These are phyloP conservation scores for Azorinus chamasolen DNA, from an alignment of 2,888 invertebrate genomes.

Conservation along the genomic window DNA sequence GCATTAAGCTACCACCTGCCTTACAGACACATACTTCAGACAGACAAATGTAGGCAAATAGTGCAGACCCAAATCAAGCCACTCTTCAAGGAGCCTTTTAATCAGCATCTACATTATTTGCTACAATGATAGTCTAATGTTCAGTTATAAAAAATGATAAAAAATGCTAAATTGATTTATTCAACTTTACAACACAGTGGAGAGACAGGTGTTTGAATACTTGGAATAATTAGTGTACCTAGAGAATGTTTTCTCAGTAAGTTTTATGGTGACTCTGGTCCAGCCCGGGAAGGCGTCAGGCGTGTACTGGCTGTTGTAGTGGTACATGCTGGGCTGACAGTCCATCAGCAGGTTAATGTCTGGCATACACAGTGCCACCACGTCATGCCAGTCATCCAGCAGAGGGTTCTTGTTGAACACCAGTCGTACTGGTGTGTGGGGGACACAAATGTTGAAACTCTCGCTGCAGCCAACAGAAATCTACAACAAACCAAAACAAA, in stretches of 20 bases:
- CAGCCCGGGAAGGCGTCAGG: constrained; percentile 82
- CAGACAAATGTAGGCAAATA: too few species aligned
- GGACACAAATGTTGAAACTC: constrained; percentile 75
- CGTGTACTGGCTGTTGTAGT: constrained; percentile 81
- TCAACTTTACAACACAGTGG: too few species aligned
- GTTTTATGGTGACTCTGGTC: constrained; percentile 84
- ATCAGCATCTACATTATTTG: too few species aligned
- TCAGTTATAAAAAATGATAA: too few species aligned
- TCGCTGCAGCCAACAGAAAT: constrained; percentile 85
- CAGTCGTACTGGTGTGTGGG: constrained; percentile 79
- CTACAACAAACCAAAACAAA: constrained; percentile 67
- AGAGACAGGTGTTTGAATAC: too few species aligned
- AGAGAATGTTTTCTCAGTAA: constrained; percentile 85
- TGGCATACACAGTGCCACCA: constrained; percentile 84
- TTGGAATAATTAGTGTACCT: too few species aligned
- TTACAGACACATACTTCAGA: too few species aligned
- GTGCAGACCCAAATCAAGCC: too few species aligned
- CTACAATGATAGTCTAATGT: too few species aligned
- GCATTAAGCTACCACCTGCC: too few species aligned
- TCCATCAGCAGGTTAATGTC: constrained; percentile 80
- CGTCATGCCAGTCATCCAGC: constrained; percentile 83
- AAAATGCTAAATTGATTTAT: too few species aligned
- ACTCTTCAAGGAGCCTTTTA: too few species aligned
- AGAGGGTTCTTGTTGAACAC: constrained; percentile 85
- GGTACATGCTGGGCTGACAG: constrained; percentile 85